Percentiles rank a stretch among this genome's conserved stretches.
These are phyloP conservation scores for Shargacucullia verbasci DNA, from an alignment of 2,888 invertebrate genomes.

Conservation along the genomic window DNA sequence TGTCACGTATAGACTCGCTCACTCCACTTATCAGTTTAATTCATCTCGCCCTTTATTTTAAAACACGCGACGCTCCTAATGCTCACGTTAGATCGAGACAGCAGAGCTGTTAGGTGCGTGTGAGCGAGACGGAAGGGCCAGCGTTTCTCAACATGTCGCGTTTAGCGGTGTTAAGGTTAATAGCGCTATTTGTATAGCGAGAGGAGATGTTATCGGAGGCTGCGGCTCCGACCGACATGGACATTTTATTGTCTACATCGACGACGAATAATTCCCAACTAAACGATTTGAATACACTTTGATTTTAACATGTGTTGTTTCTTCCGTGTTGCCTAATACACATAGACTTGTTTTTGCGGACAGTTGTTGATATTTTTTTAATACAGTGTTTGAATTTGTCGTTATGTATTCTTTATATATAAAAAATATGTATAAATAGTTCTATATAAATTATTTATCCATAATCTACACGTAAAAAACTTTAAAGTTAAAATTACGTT, in stretches of 20 bases:
- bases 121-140: slow-evolving; percentile 47
- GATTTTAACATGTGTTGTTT: slow-evolving; percentile 33
- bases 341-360: slow-evolving; percentile 12
- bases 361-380: not conserved
- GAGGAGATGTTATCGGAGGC: slow-evolving; percentile 79
- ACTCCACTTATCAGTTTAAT: slow-evolving; percentile 75
- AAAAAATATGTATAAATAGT: too few species aligned
- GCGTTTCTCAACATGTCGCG: slow-evolving; percentile 74
- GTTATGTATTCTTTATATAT: too few species aligned
- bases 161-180: slow-evolving; percentile 83
- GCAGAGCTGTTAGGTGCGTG: slow-evolving; percentile 34
- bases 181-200: slow-evolving; percentile 83
- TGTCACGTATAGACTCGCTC: slow-evolving; percentile 69
- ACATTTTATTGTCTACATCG: slow-evolving; percentile 71
- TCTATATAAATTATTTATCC: too few species aligned
- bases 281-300: slow-evolving; percentile 52
- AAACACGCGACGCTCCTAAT: slow-evolving; percentile 65
- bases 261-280: slow-evolving; percentile 61
- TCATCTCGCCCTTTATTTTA: slow-evolving; percentile 74
- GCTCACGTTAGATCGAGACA: slow-evolving; percentile 58
- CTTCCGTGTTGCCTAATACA: slow-evolving; percentile 25
- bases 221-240: slow-evolving; percentile 66
- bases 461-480: too few species aligned
- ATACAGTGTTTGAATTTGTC: too few species aligned
- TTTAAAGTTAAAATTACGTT: too few species aligned